Conservation (phyloP, 2,113 vertebrate genomes). For the Procavia capensis region DNA sequence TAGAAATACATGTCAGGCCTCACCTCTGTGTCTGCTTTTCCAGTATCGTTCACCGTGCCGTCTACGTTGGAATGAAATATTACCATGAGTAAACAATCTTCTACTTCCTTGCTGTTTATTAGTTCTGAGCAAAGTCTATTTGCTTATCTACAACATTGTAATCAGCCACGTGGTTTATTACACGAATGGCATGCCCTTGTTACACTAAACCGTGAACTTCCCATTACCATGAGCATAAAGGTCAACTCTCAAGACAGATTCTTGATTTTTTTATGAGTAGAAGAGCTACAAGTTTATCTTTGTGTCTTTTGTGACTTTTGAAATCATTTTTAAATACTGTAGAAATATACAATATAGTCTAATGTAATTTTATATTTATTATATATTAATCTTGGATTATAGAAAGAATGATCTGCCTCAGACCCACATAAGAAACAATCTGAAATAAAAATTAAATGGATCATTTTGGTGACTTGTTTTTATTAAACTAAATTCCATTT, state of each 20-base stretch:
- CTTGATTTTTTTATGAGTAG: background rate
- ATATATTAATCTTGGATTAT: too few relatives aligned
- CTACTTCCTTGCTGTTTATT: background rate
- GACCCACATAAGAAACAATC: background rate
- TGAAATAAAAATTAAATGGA: background rate
- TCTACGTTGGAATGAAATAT: constrained; percentile 33
- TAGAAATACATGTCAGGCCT: constrained; percentile 34
- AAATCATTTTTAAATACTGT: constrained; percentile 22
- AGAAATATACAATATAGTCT: background rate
- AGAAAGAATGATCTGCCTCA: background rate
- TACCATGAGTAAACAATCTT: background rate
- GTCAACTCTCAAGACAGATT: background rate
- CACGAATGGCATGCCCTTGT: background rate
- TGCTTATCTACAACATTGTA: constrained; percentile 35
- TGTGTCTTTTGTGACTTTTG: background rate
- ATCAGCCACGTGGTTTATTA: constrained; percentile 36
- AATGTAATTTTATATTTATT: too few relatives aligned
- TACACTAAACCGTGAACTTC: background rate
- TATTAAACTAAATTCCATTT: background rate
- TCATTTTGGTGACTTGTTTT: background rate
- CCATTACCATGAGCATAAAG: background rate
- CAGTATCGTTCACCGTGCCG: background rate
- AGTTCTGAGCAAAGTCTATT: constrained; percentile 69
- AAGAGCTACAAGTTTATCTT: background rate
- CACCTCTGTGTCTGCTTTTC: constrained; percentile 30